Evolutionary conservation across 2,113 vertebrate genomes (phyloP).

Genomic region (Thymallus thymallus): DNA sequence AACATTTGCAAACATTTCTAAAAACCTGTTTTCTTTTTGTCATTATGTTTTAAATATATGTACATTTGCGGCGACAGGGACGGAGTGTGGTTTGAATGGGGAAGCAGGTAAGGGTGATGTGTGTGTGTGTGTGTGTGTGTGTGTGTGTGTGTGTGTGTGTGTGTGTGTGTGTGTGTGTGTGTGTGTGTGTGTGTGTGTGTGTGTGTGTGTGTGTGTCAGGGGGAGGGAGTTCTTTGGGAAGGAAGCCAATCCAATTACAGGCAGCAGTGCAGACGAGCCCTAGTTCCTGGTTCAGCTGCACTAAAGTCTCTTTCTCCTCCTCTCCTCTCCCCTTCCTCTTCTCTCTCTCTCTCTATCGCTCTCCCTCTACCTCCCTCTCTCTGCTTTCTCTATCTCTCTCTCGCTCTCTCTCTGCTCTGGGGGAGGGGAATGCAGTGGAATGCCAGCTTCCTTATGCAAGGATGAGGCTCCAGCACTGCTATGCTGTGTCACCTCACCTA

Average conservation of each 20-base stretch:
- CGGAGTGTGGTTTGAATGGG: conserved; percentile 37
- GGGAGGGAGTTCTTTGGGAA: conserved; percentile 71
- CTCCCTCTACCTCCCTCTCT: background rate
- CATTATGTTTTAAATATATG: too few species aligned
- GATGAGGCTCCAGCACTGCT: background rate
- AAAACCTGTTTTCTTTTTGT: too few species aligned
- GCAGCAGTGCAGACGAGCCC: conserved; percentile 73
- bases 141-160: conserved; percentile 45
- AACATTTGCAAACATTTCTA: too few species aligned
- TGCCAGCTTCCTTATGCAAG: conserved; percentile 6
- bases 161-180: too few species aligned
- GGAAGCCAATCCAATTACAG: conserved; percentile 81
- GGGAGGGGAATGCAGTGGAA: conserved; percentile 18
- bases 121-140: too few species aligned
- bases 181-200: too few species aligned
- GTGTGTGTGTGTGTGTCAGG: conserved; percentile 48
- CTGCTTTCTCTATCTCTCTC: conserved; percentile 9
- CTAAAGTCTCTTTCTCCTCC: conserved; percentile 63
- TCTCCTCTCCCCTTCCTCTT: conserved; percentile 25
- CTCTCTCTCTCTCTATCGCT: conserved; percentile 11
- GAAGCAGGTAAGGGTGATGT: conserved; percentile 32
- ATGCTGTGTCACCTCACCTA: conserved; percentile 19
- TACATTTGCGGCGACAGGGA: too few species aligned
- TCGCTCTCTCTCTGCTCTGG: conserved; percentile 17
- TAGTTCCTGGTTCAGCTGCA: conserved; percentile 62